phyloP scores from a whole-genome alignment of 2,888 invertebrate species.

The Hydropsyche betteni region DNA sequence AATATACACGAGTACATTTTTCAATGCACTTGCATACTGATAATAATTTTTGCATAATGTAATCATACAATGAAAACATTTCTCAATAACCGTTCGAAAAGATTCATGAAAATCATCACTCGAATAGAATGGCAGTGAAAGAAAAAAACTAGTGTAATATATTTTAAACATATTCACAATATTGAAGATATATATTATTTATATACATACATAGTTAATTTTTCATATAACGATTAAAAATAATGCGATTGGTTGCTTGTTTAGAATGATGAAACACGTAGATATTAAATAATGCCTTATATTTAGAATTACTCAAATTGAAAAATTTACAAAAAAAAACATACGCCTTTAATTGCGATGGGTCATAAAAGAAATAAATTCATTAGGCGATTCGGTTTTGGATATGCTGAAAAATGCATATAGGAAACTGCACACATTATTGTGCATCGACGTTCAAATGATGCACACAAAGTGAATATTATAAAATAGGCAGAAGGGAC shows the following conservation, averaged over 20 bases:
- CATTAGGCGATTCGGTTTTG: not conserved
- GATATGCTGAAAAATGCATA: not conserved
- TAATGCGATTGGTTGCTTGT: slow-evolving; percentile 26
- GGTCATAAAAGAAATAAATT: too few species aligned
- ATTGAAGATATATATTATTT: not conserved
- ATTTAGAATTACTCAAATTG: slow-evolving; percentile 36
- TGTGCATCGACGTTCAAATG: too few species aligned
- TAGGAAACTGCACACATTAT: not conserved
- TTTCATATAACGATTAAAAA: not conserved
- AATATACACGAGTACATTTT: slow-evolving; percentile 5
- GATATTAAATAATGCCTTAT: slow-evolving; percentile 44
- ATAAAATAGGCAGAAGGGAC: too few species aligned
- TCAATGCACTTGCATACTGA: not conserved
- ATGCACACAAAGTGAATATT: too few species aligned
- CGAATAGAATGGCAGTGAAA: too few species aligned
- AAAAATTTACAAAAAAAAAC: slow-evolving; percentile 12
- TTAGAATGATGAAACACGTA: slow-evolving; percentile 34
- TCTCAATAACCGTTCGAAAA: too few species aligned
- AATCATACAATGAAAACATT: too few species aligned
- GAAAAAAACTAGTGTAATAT: too few species aligned
- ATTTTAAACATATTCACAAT: too few species aligned
- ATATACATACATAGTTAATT: slow-evolving; percentile 9
- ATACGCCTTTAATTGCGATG: slow-evolving; percentile 21
- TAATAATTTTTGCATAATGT: too few species aligned
- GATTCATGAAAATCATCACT: too few species aligned